Conservation (phyloP, 2,113 vertebrate genomes). For the Setophaga kirtlandii region DNA sequence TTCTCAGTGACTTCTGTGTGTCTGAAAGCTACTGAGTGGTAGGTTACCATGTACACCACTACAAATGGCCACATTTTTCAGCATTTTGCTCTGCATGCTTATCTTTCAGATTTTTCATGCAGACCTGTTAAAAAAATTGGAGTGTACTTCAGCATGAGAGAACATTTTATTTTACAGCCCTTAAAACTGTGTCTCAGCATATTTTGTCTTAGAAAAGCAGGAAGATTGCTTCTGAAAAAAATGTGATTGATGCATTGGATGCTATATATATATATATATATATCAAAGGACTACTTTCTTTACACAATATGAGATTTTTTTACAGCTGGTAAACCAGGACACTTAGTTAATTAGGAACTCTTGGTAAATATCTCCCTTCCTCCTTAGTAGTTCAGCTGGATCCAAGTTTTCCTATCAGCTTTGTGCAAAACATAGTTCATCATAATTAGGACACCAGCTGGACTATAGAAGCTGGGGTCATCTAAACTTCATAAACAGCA, state of each 20-base stretch:
- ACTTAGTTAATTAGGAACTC: conserved; percentile 11
- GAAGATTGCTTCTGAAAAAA: neutral
- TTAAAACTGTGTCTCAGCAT: neutral
- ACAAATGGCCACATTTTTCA: neutral
- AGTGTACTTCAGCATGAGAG: neutral
- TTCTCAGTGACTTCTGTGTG: neutral
- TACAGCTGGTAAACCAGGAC: neutral
- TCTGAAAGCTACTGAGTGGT: neutral
- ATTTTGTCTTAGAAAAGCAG: neutral
- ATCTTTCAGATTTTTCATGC: neutral
- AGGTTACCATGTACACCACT: neutral
- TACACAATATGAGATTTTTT: neutral
- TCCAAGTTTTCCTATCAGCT: neutral
- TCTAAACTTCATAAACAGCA: neutral
- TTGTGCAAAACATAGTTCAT: neutral
- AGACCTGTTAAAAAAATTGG: neutral
- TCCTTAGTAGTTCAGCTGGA: neutral
- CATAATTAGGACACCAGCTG: neutral
- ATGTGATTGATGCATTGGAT: neutral
- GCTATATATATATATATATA: neutral
- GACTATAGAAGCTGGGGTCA: neutral
- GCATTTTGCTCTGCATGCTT: neutral
- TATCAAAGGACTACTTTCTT: neutral
- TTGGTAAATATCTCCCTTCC: neutral
- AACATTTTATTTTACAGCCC: neutral